These are phyloP conservation scores for Microcebus griseorufus DNA, from an alignment of 2,113 vertebrate genomes.

Conservation along the genomic window DNA sequence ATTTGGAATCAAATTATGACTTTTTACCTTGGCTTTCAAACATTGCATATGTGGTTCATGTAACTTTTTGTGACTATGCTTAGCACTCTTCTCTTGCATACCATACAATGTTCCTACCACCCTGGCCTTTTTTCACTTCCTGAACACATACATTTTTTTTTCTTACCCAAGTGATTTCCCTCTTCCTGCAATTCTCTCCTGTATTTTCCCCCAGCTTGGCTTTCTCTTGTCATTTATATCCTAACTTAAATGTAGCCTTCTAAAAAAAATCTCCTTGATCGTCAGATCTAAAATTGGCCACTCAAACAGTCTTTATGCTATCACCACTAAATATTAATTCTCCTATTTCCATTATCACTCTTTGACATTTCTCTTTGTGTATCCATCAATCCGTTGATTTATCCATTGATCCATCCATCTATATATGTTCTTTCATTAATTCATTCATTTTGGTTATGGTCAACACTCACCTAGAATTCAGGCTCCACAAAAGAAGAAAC, in stretches of 20 bases:
- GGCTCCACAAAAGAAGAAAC: not conserved
- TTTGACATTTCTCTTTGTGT: not conserved
- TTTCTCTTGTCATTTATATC: not conserved
- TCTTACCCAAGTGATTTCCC: no score
- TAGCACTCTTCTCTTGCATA: not conserved
- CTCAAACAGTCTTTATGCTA: not conserved
- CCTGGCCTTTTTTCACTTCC: not conserved
- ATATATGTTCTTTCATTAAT: not conserved
- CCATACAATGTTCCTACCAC: not conserved
- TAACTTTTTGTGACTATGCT: not conserved
- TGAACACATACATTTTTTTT: not conserved
- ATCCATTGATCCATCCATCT: not conserved
- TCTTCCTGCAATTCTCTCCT: not conserved
- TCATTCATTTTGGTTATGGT: not conserved
- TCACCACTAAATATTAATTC: not conserved
- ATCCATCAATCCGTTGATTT: not conserved
- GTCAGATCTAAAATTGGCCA: not conserved
- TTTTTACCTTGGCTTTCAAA: not conserved
- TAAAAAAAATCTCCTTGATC: not conserved
- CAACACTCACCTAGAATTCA: not conserved
- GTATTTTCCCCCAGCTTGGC: not conserved
- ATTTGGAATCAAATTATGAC: not conserved
- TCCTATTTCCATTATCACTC: not conserved
- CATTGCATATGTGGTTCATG: fast-evolving
- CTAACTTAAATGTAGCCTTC: not conserved